Conservation (phyloP, 92 coral and sea anemone species). For the Micromussa lordhowensis region DNA sequence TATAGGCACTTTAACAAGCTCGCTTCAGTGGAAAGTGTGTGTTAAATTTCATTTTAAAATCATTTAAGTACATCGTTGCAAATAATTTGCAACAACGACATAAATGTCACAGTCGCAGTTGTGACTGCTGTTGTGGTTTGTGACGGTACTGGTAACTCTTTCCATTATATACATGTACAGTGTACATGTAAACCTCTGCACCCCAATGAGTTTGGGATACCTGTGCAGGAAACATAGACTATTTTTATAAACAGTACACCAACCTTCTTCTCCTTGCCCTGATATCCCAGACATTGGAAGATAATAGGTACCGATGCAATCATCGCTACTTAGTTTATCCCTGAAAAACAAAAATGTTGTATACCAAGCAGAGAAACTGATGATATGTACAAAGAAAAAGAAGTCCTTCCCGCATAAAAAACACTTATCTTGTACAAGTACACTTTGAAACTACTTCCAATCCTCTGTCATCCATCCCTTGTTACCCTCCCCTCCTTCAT, state of each 20-base stretch:
- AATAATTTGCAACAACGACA: no score
- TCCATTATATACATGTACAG: no score
- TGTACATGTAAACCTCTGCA: neutral
- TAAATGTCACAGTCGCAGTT: no score
- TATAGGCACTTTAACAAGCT: no score
- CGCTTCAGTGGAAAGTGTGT: no score
- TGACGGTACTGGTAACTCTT: neutral
- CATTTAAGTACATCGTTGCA: no score
- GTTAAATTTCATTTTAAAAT: no score
- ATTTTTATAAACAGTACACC: neutral
- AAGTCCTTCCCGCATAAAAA: no score
- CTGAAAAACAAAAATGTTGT: slow-evolving; percentile 6
- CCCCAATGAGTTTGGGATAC: no score
- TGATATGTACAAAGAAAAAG: neutral
- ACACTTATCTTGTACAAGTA: no score
- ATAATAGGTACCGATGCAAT: slow-evolving; percentile 76
- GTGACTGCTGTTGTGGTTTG: neutral
- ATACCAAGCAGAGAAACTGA: neutral
- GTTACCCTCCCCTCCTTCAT: neutral
- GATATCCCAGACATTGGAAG: slow-evolving; percentile 79
- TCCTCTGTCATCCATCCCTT: neutral
- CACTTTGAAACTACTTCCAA: neutral
- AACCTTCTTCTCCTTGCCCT: slow-evolving; percentile 84
- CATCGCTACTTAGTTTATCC: slow-evolving; percentile 82
- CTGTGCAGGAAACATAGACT: no score